phyloP scores from a whole-genome alignment of 2,888 invertebrate species.

The Cataglyphis livida region DNA sequence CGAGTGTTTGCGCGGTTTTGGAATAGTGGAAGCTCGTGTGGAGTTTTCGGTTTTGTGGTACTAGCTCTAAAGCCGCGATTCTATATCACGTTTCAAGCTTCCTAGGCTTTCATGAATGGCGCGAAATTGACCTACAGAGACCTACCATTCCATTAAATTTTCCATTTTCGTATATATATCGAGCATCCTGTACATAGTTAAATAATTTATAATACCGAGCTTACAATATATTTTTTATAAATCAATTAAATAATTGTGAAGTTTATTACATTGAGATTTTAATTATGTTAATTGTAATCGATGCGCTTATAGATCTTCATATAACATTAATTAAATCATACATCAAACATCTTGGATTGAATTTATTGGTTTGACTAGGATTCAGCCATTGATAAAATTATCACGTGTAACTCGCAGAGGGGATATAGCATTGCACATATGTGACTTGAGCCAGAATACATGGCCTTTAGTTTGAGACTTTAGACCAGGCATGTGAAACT shows the following conservation, averaged over 20 bases:
- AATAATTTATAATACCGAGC: background rate
- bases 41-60: constrained; percentile 48
- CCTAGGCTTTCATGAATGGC: constrained; percentile 45
- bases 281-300: background rate
- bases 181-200: background rate
- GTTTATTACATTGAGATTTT: background rate
- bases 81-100: constrained; percentile 42
- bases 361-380: background rate
- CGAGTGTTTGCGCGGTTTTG: constrained; percentile 34
- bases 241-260: background rate
- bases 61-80: constrained; percentile 31
- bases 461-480: constrained; percentile 54
- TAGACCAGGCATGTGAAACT: constrained; percentile 52
- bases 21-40: constrained; percentile 30
- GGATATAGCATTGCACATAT: constrained; percentile 48
- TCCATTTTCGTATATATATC: constrained; percentile 15
- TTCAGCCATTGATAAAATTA: constrained; percentile 49
- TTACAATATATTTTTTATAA: background rate
- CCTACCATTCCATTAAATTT: constrained; percentile 23
- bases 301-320: background rate
- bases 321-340: background rate
- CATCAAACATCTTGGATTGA: background rate
- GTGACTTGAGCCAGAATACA: constrained; percentile 51
- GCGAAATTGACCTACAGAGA: constrained; percentile 34
- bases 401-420: constrained; percentile 40